Evolutionary conservation across 2,888 invertebrate species (phyloP).

Genomic region (Isotomurus palustris): DNA sequence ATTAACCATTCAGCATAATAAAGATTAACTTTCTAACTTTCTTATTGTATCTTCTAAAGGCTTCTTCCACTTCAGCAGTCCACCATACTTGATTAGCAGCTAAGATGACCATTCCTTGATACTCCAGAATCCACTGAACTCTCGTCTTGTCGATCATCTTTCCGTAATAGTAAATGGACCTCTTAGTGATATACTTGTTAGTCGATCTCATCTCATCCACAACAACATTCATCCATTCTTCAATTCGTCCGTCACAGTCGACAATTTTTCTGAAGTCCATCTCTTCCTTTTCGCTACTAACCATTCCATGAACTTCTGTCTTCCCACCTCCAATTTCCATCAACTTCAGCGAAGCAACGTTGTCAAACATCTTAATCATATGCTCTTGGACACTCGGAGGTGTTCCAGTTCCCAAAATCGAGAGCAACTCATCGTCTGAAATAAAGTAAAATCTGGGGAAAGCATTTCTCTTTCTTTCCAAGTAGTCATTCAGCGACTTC

Average conservation of each 20-base stretch:
- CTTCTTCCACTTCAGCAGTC: conserved; percentile 91
- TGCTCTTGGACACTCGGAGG: conserved; percentile 83
- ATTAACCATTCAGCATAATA: not conserved
- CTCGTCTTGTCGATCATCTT: conserved; percentile 63
- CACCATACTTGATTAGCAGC: conserved; percentile 90
- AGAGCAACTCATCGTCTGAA: conserved; percentile 84
- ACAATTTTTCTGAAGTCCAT: conserved; percentile 75
- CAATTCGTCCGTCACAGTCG: conserved; percentile 73
- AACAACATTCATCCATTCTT: conserved; percentile 87
- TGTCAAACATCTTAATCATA: conserved; percentile 94
- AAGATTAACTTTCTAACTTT: conserved; percentile 50
- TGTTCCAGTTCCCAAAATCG: conserved; percentile 81
- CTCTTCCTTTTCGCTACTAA: conserved; percentile 78
- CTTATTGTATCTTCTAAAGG: conserved; percentile 65
- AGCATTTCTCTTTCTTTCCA: conserved; percentile 78
- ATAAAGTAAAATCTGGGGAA: conserved; percentile 92
- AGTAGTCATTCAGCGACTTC: conserved; percentile 83
- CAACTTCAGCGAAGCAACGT: conserved; percentile 70
- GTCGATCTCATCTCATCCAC: conserved; percentile 77
- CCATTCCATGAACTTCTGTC: conserved; percentile 71
- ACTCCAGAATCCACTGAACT: conserved; percentile 77
- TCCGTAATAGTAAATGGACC: conserved; percentile 80
- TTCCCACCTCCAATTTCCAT: conserved; percentile 62
- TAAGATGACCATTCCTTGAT: conserved; percentile 80
- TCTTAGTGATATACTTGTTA: conserved; percentile 78